These are phyloP conservation scores for Ispidina picta DNA, from an alignment of 2,797 vertebrate genomes.

Conservation along the genomic window DNA sequence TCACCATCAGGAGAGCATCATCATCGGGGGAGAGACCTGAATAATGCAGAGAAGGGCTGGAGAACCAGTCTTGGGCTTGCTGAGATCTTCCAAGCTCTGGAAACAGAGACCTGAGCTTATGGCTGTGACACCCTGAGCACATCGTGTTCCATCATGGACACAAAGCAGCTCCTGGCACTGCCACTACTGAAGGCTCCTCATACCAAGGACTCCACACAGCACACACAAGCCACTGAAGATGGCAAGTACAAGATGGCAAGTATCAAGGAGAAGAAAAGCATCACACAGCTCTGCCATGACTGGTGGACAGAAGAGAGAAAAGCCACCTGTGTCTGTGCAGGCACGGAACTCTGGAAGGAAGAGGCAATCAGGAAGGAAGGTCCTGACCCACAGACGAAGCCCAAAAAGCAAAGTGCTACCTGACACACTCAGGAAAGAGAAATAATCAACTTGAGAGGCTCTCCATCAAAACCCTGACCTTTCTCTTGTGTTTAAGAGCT, in stretches of 20 bases:
- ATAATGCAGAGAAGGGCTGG: neutral
- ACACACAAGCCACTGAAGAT: neutral
- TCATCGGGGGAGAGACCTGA: neutral
- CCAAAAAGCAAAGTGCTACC: neutral
- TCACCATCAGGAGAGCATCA: neutral
- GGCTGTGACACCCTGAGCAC: neutral
- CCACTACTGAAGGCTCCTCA: neutral
- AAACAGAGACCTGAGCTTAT: neutral
- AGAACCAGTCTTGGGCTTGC: neutral
- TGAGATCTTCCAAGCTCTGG: neutral
- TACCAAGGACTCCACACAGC: neutral
- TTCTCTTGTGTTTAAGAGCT: neutral
- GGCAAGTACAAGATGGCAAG: neutral
- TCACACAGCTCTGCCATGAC: neutral
- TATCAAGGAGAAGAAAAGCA: neutral
- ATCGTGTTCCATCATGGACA: accelerated
- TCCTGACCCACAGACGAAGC: neutral
- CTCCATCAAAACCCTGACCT: neutral
- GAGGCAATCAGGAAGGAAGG: neutral
- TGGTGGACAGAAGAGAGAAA: neutral
- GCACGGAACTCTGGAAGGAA: neutral
- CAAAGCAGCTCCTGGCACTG: neutral
- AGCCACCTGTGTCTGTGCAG: neutral
- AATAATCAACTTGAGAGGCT: accelerated
- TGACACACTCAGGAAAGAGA: neutral